phyloP scores from a whole-genome alignment of 2,888 invertebrate species.

The Lasioglossum villosulum region DNA sequence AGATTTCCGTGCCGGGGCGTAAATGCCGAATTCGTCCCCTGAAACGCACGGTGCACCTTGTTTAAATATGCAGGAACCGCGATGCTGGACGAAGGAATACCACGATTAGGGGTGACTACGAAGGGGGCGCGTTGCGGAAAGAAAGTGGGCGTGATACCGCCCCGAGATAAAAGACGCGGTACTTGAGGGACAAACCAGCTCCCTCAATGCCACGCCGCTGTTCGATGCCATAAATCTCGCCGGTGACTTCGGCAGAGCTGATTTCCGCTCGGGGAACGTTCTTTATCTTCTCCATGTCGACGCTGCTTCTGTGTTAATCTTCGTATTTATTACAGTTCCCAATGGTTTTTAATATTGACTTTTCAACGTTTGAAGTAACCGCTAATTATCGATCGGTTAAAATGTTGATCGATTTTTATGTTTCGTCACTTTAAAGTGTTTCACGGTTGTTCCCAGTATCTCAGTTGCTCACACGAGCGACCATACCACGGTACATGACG shows the following conservation, averaged over 20 bases:
- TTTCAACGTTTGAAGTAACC: no score
- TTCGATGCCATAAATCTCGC: not conserved
- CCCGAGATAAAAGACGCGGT: conserved; percentile 57
- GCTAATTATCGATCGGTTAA: no score
- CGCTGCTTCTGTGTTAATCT: not conserved
- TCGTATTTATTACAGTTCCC: no score
- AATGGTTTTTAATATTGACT: no score
- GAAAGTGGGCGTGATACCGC: conserved; percentile 34
- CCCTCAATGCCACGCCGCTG: conserved; percentile 21
- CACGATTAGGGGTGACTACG: not conserved
- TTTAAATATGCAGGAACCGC: conserved; percentile 50
- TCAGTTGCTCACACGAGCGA: no score
- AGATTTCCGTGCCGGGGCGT: conserved; percentile 37
- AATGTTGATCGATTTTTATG: no score
- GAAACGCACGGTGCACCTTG: conserved; percentile 17
- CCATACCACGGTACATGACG: no score
- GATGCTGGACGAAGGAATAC: no score
- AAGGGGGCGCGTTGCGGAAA: not conserved
- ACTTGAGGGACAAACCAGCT: conserved; percentile 44
- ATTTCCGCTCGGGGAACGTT: not conserved
- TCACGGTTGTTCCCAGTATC: no score
- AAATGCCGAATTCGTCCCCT: conserved; percentile 40
- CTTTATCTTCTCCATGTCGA: not conserved
- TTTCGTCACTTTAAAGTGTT: no score
- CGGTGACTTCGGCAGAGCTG: not conserved